Evolutionary conservation across 2,888 invertebrate genomes (phyloP).

Genomic region (Ellobium chinense): DNA sequence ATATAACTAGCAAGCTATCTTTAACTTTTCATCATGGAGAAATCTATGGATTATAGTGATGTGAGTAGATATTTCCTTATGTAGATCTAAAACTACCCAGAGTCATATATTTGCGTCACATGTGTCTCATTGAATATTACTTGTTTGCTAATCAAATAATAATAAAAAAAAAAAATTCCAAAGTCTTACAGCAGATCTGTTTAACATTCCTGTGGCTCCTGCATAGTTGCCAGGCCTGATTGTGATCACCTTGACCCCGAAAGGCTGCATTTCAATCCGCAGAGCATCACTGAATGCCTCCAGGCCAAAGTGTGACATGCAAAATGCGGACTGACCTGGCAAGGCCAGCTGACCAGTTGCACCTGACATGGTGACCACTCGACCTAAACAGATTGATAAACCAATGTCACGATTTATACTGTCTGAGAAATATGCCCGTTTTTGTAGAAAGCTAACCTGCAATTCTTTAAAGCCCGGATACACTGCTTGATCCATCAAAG

Average conservation of each 20-base stretch:
- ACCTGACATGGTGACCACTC: slow-evolving; percentile 78
- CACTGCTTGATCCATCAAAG: too few relatives aligned
- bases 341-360: slow-evolving; percentile 74
- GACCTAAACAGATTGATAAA: slow-evolving; percentile 63
- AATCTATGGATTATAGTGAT: too few relatives aligned
- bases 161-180: background rate
- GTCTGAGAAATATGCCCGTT: too few relatives aligned
- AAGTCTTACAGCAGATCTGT: slow-evolving; percentile 59
- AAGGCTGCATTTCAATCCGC: slow-evolving; percentile 69
- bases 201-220: slow-evolving; percentile 76
- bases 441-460: too few relatives aligned
- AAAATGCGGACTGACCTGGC: slow-evolving; percentile 67
- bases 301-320: slow-evolving; percentile 66
- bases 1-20: too few relatives aligned
- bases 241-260: slow-evolving; percentile 70
- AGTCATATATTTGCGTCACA: too few relatives aligned
- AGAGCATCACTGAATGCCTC: slow-evolving; percentile 72
- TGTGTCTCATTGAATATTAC: too few relatives aligned
- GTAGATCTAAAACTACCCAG: too few relatives aligned
- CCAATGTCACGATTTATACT: too few relatives aligned
- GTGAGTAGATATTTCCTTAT: too few relatives aligned
- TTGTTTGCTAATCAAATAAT: background rate
- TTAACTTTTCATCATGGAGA: too few relatives aligned
- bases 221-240: slow-evolving; percentile 74
- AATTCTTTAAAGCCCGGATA: too few relatives aligned